Percentiles rank a stretch among this genome's conserved stretches.
Evolutionary conservation across 2,888 invertebrate species (phyloP).

Genomic region (Nineta flava): DNA sequence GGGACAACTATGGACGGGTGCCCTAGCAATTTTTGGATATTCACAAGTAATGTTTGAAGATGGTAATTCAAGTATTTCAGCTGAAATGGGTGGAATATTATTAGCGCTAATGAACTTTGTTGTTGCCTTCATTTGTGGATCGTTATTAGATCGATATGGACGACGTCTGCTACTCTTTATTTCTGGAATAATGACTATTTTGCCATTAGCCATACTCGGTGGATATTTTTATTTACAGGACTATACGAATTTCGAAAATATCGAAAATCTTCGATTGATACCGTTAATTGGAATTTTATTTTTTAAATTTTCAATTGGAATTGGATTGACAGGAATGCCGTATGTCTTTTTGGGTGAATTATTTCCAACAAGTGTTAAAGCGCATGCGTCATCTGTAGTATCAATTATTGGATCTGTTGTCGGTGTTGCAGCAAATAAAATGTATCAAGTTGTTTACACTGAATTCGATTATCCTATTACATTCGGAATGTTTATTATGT

Average conservation of each 20-base stretch:
- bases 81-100: slow-evolving; percentile 10
- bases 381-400: slow-evolving; percentile 30
- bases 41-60: slow-evolving; percentile 27
- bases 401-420: slow-evolving; percentile 24
- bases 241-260: slow-evolving; percentile 15
- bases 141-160: slow-evolving; percentile 33
- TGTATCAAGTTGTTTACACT: too few species aligned
- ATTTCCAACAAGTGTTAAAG: slow-evolving; percentile 30
- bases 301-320: slow-evolving; percentile 25
- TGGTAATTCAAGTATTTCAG: slow-evolving; percentile 21
- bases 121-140: slow-evolving; percentile 33
- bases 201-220: slow-evolving; percentile 20
- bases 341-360: slow-evolving; percentile 28
- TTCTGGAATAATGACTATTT: slow-evolving; percentile 24
- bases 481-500: too few species aligned
- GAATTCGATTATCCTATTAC: too few species aligned
- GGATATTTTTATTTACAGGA: slow-evolving; percentile 23
- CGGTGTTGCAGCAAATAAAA: too few species aligned
- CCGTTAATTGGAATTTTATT: slow-evolving; percentile 24
- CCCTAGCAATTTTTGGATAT: slow-evolving; percentile 37
- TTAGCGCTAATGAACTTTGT: slow-evolving; percentile 30
- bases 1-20: slow-evolving; percentile 32
- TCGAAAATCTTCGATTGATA: slow-evolving; percentile 21
- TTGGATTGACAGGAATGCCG: slow-evolving; percentile 28
- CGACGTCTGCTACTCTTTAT: slow-evolving; percentile 28